phyloP scores from a whole-genome alignment of 2,888 invertebrate species.

The Diachrysia chrysitis region DNA sequence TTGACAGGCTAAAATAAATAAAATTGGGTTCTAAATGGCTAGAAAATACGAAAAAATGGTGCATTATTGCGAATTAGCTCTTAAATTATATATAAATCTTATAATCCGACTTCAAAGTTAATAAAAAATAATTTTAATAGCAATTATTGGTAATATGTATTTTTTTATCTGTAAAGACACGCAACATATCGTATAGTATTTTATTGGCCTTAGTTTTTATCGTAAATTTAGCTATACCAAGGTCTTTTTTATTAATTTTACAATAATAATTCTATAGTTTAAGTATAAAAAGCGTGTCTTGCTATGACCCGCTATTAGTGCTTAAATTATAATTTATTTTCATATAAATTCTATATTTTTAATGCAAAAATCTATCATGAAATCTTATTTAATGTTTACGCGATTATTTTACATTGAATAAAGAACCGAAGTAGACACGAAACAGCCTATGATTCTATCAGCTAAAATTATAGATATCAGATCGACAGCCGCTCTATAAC shows the following conservation, averaged over 20 bases:
- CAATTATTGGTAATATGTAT: too few species aligned
- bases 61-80: not conserved
- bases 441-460: too few species aligned
- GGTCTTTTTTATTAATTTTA: not conserved
- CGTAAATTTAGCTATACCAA: too few species aligned
- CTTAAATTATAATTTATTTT: slow-evolving; percentile 62
- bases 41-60: not conserved
- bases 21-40: not conserved
- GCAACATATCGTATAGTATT: too few species aligned
- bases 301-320: slow-evolving; percentile 60
- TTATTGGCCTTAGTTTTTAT: not conserved
- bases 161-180: not conserved
- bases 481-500: not conserved
- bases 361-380: not conserved
- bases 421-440: not conserved
- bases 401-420: slow-evolving; percentile 1
- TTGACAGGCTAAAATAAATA: slow-evolving; percentile 32
- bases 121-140: too few species aligned
- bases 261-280: slow-evolving; percentile 55
- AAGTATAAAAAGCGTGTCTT: slow-evolving; percentile 57
- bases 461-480: not conserved
- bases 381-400: slow-evolving; percentile 1
- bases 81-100: not conserved
- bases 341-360: not conserved
- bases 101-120: not conserved